phyloP scores from a whole-genome alignment of 2,888 invertebrate genomes.

The Branchipolynoe longqiensis region DNA sequence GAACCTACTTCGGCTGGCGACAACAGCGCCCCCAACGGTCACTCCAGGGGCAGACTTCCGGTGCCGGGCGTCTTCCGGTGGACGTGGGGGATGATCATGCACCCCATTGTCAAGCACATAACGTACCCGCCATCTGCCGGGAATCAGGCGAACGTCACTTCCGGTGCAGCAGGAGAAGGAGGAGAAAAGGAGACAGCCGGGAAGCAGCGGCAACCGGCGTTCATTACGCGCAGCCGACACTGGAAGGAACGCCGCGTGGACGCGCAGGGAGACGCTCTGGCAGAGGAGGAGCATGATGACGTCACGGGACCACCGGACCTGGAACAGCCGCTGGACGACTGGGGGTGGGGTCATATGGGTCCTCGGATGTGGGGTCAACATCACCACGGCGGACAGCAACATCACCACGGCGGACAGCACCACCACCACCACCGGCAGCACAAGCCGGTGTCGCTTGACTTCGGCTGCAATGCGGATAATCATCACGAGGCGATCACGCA shows the following conservation, averaged over 20 bases:
- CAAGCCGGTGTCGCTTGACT: slow-evolving; percentile 10
- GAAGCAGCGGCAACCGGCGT: not conserved
- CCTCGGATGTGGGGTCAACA: slow-evolving; percentile 5
- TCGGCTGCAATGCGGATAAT: slow-evolving; percentile 18
- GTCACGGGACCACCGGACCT: no score
- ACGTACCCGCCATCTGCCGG: not conserved
- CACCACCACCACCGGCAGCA: slow-evolving; percentile 41
- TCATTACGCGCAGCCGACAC: not conserved
- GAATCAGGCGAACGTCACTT: no score
- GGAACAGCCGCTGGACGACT: not conserved
- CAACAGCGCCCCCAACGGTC: no score
- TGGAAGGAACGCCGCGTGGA: not conserved
- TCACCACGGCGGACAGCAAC: slow-evolving; percentile 30
- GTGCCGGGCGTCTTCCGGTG: not conserved
- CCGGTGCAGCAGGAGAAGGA: no score
- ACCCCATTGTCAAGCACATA: slow-evolving; percentile 12
- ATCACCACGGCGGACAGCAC: not conserved
- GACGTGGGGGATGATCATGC: slow-evolving; percentile 5
- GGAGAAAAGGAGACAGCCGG: not conserved
- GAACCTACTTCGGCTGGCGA: no score
- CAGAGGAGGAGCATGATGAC: no score
- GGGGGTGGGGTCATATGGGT: not conserved
- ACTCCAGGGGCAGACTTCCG: no score
- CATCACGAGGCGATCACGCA: not conserved
- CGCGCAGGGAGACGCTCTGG: no score